phyloP scores from a whole-genome alignment of 2,113 vertebrate species.

The Sander lucioperca region DNA sequence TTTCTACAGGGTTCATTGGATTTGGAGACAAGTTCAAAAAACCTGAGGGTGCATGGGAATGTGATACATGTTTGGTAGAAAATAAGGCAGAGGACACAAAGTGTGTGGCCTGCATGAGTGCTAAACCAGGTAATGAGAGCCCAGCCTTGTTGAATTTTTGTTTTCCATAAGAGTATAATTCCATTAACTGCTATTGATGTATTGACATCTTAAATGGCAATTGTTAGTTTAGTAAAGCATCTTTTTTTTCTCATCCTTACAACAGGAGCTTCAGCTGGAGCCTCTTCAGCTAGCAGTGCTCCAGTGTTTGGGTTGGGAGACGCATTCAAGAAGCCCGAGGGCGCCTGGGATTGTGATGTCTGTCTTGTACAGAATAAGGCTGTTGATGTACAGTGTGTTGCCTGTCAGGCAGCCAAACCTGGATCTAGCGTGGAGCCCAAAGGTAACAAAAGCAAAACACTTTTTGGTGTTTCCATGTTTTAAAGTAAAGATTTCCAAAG shows the following conservation, averaged over 20 bases:
- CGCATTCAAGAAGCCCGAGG: slow-evolving; percentile 92
- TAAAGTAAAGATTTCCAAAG: background rate
- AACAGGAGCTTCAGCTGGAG: slow-evolving; percentile 43
- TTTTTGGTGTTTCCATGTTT: too few relatives aligned
- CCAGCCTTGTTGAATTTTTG: background rate
- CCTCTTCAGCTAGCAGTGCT: slow-evolving; percentile 74
- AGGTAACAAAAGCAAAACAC: slow-evolving; percentile 82
- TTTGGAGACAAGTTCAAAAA: slow-evolving; percentile 95
- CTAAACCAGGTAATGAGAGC: slow-evolving; percentile 87
- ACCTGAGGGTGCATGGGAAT: slow-evolving; percentile 93
- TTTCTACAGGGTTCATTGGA: slow-evolving; percentile 76
- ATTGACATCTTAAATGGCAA: background rate
- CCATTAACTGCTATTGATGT: background rate
- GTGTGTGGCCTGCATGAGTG: slow-evolving; percentile 90
- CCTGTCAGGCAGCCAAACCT: slow-evolving; percentile 90
- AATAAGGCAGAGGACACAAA: slow-evolving; percentile 92
- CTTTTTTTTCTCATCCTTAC: background rate
- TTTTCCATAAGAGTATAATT: background rate
- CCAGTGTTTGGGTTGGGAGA: slow-evolving; percentile 89
- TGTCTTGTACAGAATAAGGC: slow-evolving; percentile 92
- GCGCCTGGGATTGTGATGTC: slow-evolving; percentile 92
- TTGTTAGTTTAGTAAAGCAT: background rate
- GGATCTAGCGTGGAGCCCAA: slow-evolving; percentile 88
- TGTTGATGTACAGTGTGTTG: slow-evolving; percentile 89
- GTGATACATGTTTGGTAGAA: slow-evolving; percentile 88